Conservation (phyloP, 2,797 vertebrate species). For the Bradypus variegatus region DNA sequence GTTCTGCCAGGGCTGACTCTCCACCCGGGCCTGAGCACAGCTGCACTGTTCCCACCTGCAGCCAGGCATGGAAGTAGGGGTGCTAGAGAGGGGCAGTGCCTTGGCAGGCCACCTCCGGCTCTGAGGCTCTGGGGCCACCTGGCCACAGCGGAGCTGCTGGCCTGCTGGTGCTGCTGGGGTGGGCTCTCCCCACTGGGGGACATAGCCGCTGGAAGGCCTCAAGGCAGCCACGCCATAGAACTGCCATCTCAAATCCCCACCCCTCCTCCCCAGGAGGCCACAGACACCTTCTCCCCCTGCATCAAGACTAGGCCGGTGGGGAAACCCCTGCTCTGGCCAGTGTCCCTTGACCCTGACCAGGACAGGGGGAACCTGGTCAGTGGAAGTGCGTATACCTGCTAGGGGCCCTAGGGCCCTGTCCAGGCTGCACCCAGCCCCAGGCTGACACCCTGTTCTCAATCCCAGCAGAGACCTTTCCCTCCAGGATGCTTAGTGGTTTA, state of each 20-base stretch:
- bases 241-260: background rate
- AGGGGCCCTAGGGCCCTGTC: background rate
- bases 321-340: too few relatives aligned
- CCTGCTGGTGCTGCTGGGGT: background rate
- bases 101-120: background rate
- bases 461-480: background rate
- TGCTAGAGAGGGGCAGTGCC: background rate
- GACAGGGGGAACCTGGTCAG: background rate
- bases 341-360: too few relatives aligned
- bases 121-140: background rate
- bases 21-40: fast-evolving
- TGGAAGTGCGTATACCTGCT: too few relatives aligned
- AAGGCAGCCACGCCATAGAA: too few relatives aligned
- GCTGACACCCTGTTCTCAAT: background rate
- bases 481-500: background rate
- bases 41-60: background rate
- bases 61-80: background rate
- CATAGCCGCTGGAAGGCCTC: background rate
- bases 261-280: background rate
- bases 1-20: background rate
- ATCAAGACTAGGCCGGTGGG: background rate
- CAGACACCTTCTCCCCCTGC: background rate
- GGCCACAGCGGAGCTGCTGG: background rate
- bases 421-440: background rate
- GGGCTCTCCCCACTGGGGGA: fast-evolving